Percentiles rank a stretch among this genome's conserved stretches.
phyloP scores from a whole-genome alignment of 2,797 vertebrate genomes.

The Pseudotriccus pelzelni region DNA sequence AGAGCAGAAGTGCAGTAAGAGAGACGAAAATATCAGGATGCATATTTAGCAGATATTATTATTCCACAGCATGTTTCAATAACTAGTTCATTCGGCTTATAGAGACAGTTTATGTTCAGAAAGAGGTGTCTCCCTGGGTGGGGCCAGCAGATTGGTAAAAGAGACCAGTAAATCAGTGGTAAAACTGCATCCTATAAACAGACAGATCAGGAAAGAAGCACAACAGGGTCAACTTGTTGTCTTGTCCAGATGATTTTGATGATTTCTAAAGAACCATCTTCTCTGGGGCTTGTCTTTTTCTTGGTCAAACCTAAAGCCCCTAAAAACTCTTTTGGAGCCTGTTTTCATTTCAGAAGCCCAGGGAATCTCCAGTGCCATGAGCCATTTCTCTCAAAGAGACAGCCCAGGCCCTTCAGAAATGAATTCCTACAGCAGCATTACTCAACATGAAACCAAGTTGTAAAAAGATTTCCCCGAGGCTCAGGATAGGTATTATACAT shows the following conservation, averaged over 20 bases:
- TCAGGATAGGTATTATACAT: neutral
- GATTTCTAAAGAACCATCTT: neutral
- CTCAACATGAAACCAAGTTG: neutral
- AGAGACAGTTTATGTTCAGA: neutral
- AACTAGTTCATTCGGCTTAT: neutral
- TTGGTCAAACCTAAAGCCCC: neutral
- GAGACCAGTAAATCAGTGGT: neutral
- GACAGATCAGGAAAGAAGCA: neutral
- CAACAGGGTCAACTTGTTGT: neutral
- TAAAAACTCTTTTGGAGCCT: neutral
- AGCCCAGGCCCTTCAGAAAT: neutral
- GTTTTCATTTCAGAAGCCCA: neutral
- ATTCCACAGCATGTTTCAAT: neutral
- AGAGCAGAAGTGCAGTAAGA: neutral
- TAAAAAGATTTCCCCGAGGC: neutral
- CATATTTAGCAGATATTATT: neutral
- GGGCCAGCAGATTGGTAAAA: neutral
- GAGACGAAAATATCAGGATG: neutral
- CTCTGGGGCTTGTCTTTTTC: neutral
- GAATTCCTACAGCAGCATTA: neutral
- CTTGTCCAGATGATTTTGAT: neutral
- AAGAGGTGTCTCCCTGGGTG: neutral
- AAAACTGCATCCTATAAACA: neutral
- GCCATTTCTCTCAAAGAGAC: neutral
- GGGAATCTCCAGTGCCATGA: neutral